Evolutionary conservation across 2,113 vertebrate genomes (phyloP).

Genomic region (Cavia aperea): DNA sequence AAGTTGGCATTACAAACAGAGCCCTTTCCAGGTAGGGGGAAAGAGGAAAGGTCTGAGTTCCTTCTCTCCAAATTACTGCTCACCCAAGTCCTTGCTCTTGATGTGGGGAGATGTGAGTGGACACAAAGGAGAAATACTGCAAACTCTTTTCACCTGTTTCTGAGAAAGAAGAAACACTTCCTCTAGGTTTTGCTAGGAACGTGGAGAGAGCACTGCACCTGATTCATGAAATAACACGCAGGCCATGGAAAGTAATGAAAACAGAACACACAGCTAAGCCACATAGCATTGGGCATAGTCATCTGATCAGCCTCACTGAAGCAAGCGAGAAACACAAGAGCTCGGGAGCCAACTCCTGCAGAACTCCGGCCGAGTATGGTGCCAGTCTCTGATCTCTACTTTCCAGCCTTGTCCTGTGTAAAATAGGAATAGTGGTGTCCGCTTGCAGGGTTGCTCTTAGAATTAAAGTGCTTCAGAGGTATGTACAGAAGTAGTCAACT

Average conservation of each 20-base stretch:
- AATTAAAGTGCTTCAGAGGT: not conserved
- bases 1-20: too few relatives aligned
- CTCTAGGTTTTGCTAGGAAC: not conserved
- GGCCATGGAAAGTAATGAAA: not conserved
- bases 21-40: too few relatives aligned
- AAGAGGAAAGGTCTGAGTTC: too few relatives aligned
- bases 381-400: not conserved
- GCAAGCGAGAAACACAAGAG: not conserved
- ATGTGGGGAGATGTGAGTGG: too few relatives aligned
- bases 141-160: not conserved
- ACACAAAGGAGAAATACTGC: too few relatives aligned
- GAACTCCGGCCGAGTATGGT: accelerated
- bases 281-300: not conserved
- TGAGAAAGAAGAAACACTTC: not conserved
- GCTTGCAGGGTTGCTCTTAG: not conserved
- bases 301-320: not conserved
- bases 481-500: not conserved
- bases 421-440: not conserved
- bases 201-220: not conserved
- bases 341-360: not conserved
- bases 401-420: not conserved
- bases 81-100: too few relatives aligned
- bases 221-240: not conserved
- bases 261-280: not conserved
- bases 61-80: too few relatives aligned